Conservation (phyloP, 1,140 invertebrate genomes). For the Drosophila tristis region DNA sequence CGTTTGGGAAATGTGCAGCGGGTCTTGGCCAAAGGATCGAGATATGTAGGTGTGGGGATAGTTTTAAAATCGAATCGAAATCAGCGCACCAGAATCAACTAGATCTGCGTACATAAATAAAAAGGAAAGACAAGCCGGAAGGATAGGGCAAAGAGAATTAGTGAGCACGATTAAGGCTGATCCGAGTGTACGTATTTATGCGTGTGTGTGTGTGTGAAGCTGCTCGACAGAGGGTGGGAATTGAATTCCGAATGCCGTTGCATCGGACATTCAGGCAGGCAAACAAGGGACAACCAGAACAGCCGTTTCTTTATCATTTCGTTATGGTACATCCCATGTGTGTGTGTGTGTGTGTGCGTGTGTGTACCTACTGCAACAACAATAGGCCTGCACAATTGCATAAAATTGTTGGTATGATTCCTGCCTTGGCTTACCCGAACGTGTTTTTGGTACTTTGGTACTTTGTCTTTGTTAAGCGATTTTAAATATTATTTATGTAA, state of each 20-base stretch:
- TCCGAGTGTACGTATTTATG: not conserved
- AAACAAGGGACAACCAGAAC: slow-evolving; percentile 17
- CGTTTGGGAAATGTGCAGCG: too few species aligned
- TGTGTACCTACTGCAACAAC: slow-evolving; percentile 30
- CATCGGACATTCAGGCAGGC: slow-evolving; percentile 4
- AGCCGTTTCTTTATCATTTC: slow-evolving; percentile 50
- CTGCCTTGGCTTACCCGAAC: slow-evolving; percentile 49
- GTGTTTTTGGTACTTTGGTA: slow-evolving; percentile 37
- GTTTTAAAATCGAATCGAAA: slow-evolving; percentile 18
- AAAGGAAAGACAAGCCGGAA: slow-evolving; percentile 10
- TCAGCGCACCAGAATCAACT: slow-evolving; percentile 4
- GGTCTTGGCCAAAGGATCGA: too few species aligned
- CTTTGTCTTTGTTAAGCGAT: slow-evolving; percentile 11
- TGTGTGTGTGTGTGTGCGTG: slow-evolving; percentile 6
- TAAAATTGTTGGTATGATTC: slow-evolving; percentile 40
- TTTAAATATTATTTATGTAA: slow-evolving; percentile 36
- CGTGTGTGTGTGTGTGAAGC: not conserved
- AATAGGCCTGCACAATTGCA: slow-evolving; percentile 14
- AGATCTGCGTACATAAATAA: slow-evolving; percentile 24
- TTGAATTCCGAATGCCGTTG: slow-evolving; percentile 35
- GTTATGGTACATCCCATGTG: slow-evolving; percentile 9
- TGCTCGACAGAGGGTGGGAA: slow-evolving; percentile 1
- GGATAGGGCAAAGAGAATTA: too few species aligned
- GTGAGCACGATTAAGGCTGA: slow-evolving; percentile 2
- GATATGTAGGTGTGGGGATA: too few species aligned